phyloP scores from a whole-genome alignment of 2,797 vertebrate genomes.

The Alauda arvensis region DNA sequence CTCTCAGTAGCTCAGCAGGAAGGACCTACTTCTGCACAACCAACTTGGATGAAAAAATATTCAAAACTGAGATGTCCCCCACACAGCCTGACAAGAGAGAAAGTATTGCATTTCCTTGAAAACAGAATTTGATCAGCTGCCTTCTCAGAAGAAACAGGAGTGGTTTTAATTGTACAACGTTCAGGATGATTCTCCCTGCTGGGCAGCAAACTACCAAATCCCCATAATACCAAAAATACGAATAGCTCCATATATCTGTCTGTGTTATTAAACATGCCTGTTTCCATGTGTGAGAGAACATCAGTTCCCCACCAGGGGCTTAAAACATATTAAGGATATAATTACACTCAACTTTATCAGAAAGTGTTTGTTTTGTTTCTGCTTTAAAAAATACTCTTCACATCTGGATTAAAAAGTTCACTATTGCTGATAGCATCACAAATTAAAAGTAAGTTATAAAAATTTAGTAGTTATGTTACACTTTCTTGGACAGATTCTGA shows the following conservation, averaged over 20 bases:
- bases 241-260: background rate
- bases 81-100: background rate
- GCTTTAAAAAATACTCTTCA: background rate
- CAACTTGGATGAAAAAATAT: background rate
- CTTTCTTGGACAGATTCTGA: conserved; percentile 12
- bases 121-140: background rate
- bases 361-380: background rate
- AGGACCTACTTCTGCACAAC: background rate
- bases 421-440: background rate
- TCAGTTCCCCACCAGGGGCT: background rate
- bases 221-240: background rate
- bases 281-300: background rate
- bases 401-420: background rate
- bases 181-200: background rate
- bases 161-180: background rate
- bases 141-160: background rate
- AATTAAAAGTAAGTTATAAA: conserved; percentile 28
- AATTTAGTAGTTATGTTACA: background rate
- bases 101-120: background rate
- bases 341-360: background rate
- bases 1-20: background rate
- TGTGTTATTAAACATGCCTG: background rate
- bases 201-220: background rate
- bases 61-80: background rate
- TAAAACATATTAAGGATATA: background rate